Conservation (phyloP, 2,113 vertebrate genomes). For the Hippoglossus stenolepis region DNA sequence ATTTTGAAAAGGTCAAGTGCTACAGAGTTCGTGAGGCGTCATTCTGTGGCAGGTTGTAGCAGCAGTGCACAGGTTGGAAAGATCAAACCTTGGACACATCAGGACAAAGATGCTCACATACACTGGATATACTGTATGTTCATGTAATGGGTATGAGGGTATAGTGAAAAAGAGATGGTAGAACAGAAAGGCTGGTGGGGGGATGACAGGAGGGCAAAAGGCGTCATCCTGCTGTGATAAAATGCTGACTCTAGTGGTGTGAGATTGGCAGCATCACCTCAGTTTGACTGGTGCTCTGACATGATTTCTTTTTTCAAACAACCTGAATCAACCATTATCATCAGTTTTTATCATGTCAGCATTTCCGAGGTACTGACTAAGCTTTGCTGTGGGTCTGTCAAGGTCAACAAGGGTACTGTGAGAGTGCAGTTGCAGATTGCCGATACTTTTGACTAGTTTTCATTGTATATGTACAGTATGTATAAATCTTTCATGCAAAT, state of each 20-base stretch:
- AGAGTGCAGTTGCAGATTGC: too few species aligned
- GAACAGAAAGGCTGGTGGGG: background rate
- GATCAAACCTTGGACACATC: too few species aligned
- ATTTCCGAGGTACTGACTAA: conserved; percentile 7
- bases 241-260: conserved; percentile 58
- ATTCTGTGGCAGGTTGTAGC: too few species aligned
- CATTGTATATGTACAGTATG: background rate
- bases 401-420: conserved; percentile 13
- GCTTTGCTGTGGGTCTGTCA: background rate
- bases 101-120: too few species aligned
- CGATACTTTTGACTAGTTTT: too few species aligned
- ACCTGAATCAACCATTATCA: background rate
- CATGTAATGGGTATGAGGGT: too few species aligned
- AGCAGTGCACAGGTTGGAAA: too few species aligned
- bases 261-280: conserved; percentile 43
- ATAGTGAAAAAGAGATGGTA: background rate
- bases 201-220: conserved; percentile 44
- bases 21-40: too few species aligned
- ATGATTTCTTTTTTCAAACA: background rate
- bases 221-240: conserved; percentile 32
- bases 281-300: conserved; percentile 7
- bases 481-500: background rate
- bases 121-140: too few species aligned
- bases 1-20: too few species aligned
- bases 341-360: conserved; percentile 18